Evolutionary conservation across 37 sponge, comb jelly and placozoan genomes (phyloP), one percentile per base, ranked within the genome.

Genomic region (Oscarella lobularis): DNA sequence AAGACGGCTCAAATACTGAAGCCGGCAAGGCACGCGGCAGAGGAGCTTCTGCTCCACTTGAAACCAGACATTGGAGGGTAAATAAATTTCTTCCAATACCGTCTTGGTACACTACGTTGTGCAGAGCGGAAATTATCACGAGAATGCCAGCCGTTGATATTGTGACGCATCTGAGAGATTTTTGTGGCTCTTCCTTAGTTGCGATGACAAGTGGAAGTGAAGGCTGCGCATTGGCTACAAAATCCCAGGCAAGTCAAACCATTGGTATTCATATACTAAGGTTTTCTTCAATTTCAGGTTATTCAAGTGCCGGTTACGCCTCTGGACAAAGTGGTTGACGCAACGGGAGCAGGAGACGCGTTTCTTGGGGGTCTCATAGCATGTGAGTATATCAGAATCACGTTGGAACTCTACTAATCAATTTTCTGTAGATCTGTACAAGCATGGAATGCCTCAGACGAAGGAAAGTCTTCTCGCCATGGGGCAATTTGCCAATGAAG

Each of bases 301-400:
- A 20, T 48, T 48, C 60, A 48, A 20, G 90, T 89, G 31, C 37
- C 75, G 35, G 73, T 86, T 34, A 73, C 78, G n/a, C 0, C 5
- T 31, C 78, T 94, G 37, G 41, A 32, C 0, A 72, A 30, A 37
- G 80, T 87, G 36, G 84, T 90, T 38, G 95, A 94, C 36, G 83
- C 90, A 30, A 94, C 90, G 35, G 95, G 95, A 41, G 95, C 95
- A 30, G 95, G 95, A 35, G 95, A 94, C 79, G 90, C 95, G 30
- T 94, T 85, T 66, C 83, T 94, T 3, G 95, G 95, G 9, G 71
- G 71, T n/a, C 71, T 68, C 4, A 5, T 68, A 32, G 71, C 71
- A 31, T 9, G 60, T 48, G 9, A 48, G 60, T 48, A n/a, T n/a
- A n/a, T n/a, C n/a, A n/a, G n/a, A n/a, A n/a, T n/a, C n/a, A n/a